Percentiles rank a stretch among this genome's conserved stretches.
phyloP scores from a whole-genome alignment of 92 coral and sea anemone genomes.

The Zoanthus solanderi region DNA sequence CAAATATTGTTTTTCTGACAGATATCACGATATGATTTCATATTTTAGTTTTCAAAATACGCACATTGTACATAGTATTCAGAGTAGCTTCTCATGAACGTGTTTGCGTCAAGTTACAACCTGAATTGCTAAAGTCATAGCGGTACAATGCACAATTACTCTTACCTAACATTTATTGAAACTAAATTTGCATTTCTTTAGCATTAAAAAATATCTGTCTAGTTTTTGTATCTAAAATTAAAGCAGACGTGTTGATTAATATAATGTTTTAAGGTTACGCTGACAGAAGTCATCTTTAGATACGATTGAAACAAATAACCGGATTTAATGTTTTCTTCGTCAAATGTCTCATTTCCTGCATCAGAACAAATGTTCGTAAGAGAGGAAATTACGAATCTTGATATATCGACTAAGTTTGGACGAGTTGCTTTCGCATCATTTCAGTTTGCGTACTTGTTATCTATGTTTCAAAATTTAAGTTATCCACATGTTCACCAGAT shows the following conservation, averaged over 20 bases:
- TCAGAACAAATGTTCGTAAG: background rate
- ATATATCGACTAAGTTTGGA: background rate
- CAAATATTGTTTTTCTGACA: background rate
- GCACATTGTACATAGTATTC: too few relatives aligned
- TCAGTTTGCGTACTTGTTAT: background rate
- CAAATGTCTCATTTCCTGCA: conserved; percentile 5
- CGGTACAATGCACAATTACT: background rate
- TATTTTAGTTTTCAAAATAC: too few relatives aligned
- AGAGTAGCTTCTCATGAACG: too few relatives aligned
- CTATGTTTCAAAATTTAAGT: background rate
- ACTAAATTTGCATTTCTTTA: background rate
- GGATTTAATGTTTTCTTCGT: conserved; percentile 16
- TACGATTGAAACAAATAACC: background rate
- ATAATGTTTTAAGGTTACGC: background rate
- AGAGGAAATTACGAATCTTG: conserved; percentile 29
- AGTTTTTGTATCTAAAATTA: background rate
- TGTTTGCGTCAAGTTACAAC: background rate
- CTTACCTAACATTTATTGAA: background rate
- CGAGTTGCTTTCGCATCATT: background rate
- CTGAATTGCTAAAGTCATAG: background rate
- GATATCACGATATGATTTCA: background rate
- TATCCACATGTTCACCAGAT: background rate
- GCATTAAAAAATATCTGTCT: background rate
- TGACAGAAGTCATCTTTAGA: conserved; percentile 4
- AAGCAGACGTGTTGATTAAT: background rate